phyloP scores from a whole-genome alignment of 2,888 invertebrate species.

The Hydrotaea cyrtoneurina region DNA sequence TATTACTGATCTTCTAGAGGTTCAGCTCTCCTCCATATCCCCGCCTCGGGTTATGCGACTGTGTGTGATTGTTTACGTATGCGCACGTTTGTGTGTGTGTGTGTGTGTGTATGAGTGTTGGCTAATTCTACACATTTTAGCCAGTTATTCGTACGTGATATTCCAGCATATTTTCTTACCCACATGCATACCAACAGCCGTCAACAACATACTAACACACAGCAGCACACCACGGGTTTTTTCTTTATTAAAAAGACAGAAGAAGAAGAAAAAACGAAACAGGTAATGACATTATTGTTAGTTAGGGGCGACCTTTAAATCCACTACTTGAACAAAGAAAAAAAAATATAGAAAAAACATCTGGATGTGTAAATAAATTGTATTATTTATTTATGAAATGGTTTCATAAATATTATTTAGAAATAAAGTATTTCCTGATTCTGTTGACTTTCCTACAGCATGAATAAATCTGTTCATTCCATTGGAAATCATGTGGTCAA shows the following conservation, averaged over 20 bases:
- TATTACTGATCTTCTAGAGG: constrained; percentile 23
- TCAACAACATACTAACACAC: constrained; percentile 36
- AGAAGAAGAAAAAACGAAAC: background rate
- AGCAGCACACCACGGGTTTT: background rate
- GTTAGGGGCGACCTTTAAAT: constrained; percentile 4
- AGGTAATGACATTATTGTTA: constrained; percentile 20
- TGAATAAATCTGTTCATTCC: no score
- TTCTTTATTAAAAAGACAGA: background rate
- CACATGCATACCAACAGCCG: constrained; percentile 58
- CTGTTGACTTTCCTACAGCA: no score
- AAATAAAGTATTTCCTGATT: no score
- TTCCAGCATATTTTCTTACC: constrained; percentile 60
- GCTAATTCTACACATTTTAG: constrained; percentile 65
- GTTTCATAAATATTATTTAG: no score
- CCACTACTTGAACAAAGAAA: background rate
- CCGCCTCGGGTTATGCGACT: constrained; percentile 18
- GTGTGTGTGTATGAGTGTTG: constrained; percentile 1
- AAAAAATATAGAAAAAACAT: background rate
- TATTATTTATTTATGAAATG: background rate
- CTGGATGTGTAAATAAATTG: background rate
- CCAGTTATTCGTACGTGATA: constrained; percentile 65
- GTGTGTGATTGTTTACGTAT: background rate
- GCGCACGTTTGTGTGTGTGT: background rate
- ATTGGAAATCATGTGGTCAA: no score
- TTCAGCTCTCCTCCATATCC: constrained; percentile 46